Conservation (phyloP, 2,113 vertebrate genomes). For the Chrysemys picta region DNA sequence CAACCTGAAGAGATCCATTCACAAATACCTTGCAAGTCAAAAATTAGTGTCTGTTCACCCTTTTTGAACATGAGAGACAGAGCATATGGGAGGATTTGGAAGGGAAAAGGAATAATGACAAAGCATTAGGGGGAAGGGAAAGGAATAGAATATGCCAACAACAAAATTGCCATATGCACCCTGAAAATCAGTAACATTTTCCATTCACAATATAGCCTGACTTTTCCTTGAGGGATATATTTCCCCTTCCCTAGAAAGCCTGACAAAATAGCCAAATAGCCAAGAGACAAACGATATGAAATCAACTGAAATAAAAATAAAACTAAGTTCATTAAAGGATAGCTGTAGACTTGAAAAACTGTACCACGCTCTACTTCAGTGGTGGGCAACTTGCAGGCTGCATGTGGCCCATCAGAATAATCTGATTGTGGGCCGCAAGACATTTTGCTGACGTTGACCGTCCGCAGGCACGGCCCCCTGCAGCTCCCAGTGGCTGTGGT, state of each 20-base stretch:
- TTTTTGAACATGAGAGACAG: not conserved
- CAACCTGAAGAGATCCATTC: not conserved
- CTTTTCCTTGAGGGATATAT: not conserved
- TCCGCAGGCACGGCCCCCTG: too few relatives aligned
- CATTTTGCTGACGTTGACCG: too few relatives aligned
- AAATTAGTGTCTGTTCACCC: not conserved
- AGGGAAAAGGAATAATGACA: not conserved
- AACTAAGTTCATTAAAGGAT: not conserved
- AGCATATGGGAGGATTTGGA: not conserved
- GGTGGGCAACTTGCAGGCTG: too few relatives aligned
- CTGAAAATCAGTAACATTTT: not conserved
- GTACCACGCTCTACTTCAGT: not conserved
- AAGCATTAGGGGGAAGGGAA: not conserved
- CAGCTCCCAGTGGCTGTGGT: too few relatives aligned
- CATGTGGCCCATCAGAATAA: too few relatives aligned
- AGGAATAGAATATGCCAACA: not conserved
- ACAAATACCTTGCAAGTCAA: not conserved
- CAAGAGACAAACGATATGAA: not conserved
- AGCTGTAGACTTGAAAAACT: not conserved
- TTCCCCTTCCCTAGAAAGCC: not conserved
- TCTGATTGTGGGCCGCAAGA: too few relatives aligned
- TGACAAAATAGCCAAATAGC: not conserved
- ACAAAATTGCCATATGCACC: not conserved
- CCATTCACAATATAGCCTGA: not conserved
- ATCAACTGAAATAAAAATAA: not conserved